These are phyloP conservation scores for Cylloceria caligata DNA, from an alignment of 2,888 invertebrate genomes.

Conservation along the genomic window DNA sequence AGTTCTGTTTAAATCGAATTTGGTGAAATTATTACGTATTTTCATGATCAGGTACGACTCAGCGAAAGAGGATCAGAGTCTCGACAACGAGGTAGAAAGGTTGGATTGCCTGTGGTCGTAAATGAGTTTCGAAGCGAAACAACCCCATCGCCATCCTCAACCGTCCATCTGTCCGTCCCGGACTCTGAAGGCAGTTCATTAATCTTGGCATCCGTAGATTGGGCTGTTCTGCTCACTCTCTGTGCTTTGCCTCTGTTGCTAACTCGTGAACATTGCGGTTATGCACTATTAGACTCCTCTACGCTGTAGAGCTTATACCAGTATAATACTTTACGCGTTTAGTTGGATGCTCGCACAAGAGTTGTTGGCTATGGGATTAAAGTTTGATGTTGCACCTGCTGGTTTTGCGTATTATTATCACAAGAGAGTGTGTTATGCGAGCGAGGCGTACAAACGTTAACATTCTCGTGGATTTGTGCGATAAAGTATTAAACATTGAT, in stretches of 20 bases:
- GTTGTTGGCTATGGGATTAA: slow-evolving; percentile 47
- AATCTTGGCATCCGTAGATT: slow-evolving; percentile 60
- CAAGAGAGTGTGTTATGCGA: slow-evolving; percentile 35
- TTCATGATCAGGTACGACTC: background rate
- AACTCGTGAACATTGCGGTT: slow-evolving; percentile 40
- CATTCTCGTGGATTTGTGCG: slow-evolving; percentile 24
- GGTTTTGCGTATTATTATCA: slow-evolving; percentile 41
- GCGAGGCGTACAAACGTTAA: slow-evolving; percentile 24
- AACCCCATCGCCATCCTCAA: slow-evolving; percentile 13
- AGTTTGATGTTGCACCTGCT: slow-evolving; percentile 57
- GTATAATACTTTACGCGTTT: slow-evolving; percentile 48
- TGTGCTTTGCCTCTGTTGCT: background rate
- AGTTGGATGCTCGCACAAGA: slow-evolving; percentile 21
- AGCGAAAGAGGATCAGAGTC: background rate
- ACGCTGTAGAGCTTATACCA: slow-evolving; percentile 24
- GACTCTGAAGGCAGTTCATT: slow-evolving; percentile 58
- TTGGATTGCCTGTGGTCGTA: slow-evolving; percentile 29
- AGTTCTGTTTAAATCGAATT: background rate
- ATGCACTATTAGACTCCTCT: slow-evolving; percentile 38
- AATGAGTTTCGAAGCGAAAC: slow-evolving; percentile 54
- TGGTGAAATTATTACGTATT: background rate
- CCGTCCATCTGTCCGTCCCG: slow-evolving; percentile 46
- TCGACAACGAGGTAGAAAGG: slow-evolving; percentile 11
- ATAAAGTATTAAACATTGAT: slow-evolving; percentile 37
- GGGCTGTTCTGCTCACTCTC: slow-evolving; percentile 38